Conservation (phyloP, 2,113 vertebrate genomes). For the Chinchilla lanigera region DNA sequence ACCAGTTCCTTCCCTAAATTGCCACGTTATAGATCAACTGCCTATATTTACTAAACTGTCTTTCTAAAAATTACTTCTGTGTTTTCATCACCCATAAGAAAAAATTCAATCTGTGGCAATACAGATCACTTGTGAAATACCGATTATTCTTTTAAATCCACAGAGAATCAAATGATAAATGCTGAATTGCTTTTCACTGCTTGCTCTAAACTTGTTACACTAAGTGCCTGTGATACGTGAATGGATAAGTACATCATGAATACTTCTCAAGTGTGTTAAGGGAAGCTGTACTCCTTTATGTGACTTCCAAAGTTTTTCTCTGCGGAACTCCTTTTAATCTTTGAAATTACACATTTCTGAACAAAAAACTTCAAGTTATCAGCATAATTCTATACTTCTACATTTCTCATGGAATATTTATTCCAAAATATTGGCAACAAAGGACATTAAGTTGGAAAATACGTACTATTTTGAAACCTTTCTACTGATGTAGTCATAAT, state of each 20-base stretch:
- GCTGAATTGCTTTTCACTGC: background rate
- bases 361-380: background rate
- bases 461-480: background rate
- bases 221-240: background rate
- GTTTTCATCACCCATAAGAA: background rate
- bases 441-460: slow-evolving; percentile 39
- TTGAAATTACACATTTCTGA: background rate
- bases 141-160: background rate
- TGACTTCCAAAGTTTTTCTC: background rate
- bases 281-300: background rate
- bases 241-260: background rate
- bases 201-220: background rate
- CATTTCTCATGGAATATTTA: background rate
- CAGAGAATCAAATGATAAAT: slow-evolving; percentile 12
- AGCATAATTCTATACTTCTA: background rate
- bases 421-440: background rate
- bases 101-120: background rate
- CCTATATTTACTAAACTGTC: background rate
- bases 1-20: background rate
- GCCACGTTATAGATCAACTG: background rate
- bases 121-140: background rate
- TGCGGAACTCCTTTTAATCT: background rate
- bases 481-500: background rate
- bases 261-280: background rate
- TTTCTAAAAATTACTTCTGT: background rate